Conservation (phyloP, 2,888 invertebrate species). For the Steinernema hermaphroditum region DNA sequence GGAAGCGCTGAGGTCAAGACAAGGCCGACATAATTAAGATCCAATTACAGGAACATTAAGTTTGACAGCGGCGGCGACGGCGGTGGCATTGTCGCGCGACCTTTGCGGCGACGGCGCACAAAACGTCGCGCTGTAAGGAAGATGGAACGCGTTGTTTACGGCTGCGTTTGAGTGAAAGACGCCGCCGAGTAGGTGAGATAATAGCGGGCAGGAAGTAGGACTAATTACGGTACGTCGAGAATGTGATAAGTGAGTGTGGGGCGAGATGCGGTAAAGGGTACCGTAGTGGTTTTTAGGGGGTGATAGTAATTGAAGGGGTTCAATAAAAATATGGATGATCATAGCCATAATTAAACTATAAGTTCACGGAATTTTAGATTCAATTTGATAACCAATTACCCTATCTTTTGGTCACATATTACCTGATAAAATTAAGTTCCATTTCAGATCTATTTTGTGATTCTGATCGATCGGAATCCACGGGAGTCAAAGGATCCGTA, state of each 20-base stretch:
- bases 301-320: too few relatives aligned
- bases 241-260: not conserved
- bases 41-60: slow-evolving; percentile 28
- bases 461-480: too few relatives aligned
- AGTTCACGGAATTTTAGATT: too few relatives aligned
- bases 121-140: not conserved
- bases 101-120: not conserved
- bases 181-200: slow-evolving; percentile 11
- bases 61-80: not conserved
- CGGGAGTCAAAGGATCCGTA: too few relatives aligned
- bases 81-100: not conserved
- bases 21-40: slow-evolving; percentile 29
- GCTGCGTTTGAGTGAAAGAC: slow-evolving; percentile 8
- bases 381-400: too few relatives aligned
- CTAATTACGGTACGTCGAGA: slow-evolving; percentile 20
- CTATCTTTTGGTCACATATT: too few relatives aligned
- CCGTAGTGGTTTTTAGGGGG: not conserved
- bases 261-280: not conserved
- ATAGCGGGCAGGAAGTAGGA: slow-evolving; percentile 21
- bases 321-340: too few relatives aligned
- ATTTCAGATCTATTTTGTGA: too few relatives aligned
- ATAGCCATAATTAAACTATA: too few relatives aligned
- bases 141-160: slow-evolving; percentile 1
- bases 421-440: too few relatives aligned
- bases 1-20: slow-evolving; percentile 25